Conservation (phyloP, 2,888 invertebrate genomes). For the Drosophila nr. fundita region DNA sequence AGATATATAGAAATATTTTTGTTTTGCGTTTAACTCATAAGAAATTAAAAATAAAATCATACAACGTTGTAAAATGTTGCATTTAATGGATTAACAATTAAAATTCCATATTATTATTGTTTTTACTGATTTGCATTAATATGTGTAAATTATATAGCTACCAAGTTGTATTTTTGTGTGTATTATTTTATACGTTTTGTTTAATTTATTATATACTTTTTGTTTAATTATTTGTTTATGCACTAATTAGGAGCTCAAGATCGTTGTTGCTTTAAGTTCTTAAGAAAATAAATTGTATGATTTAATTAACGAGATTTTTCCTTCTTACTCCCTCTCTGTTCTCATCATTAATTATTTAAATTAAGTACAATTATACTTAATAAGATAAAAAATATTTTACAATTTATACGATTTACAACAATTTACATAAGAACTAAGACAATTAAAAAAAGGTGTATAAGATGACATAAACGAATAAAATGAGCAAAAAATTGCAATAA, state of each 20-base stretch:
- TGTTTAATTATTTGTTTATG: conserved; percentile 63
- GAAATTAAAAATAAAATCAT: conserved; percentile 50
- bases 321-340: conserved; percentile 17
- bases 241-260: conserved; percentile 81
- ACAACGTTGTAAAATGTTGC: conserved; percentile 46
- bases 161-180: conserved; percentile 60
- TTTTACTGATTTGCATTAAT: conserved; percentile 34
- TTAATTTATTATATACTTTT: conserved; percentile 27
- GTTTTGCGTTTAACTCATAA: conserved; percentile 35
- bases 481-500: conserved; percentile 59
- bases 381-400: conserved; percentile 70
- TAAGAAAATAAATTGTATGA: conserved; percentile 65
- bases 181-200: conserved; percentile 35
- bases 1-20: conserved; percentile 19
- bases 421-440: conserved; percentile 73
- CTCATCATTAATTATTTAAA: conserved; percentile 59
- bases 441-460: conserved; percentile 29
- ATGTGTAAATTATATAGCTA: conserved; percentile 75
- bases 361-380: conserved; percentile 81
- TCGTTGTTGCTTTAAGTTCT: conserved; percentile 79
- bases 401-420: conserved; percentile 73
- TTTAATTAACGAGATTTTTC: conserved; percentile 70
- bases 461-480: conserved; percentile 38
- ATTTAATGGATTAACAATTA: conserved; percentile 55
- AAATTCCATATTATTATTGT: conserved; percentile 46